Conservation (phyloP, 2,113 vertebrate species). For the Epinephelus moara region DNA sequence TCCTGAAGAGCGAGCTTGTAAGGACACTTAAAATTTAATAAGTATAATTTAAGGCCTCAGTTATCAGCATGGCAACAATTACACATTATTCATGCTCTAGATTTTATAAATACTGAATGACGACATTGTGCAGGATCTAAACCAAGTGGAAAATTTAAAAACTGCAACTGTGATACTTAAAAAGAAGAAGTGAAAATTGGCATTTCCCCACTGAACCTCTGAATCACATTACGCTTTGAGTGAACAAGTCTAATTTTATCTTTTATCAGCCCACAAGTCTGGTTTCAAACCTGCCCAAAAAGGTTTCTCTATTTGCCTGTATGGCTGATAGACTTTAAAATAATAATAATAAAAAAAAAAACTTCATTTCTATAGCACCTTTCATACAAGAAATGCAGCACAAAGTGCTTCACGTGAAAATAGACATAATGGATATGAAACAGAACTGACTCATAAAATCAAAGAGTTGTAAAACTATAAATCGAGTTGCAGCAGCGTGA, state of each 20-base stretch:
- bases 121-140: not conserved
- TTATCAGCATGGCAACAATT: not conserved
- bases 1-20: not conserved
- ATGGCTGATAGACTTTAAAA: no score
- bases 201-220: not conserved
- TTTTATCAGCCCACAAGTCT: not conserved
- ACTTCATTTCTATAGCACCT: no score
- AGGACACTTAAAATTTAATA: not conserved
- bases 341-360: no score
- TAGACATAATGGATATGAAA: no score
- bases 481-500: no score
- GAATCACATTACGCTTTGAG: not conserved
- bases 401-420: no score
- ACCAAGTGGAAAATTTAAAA: not conserved
- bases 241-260: not conserved
- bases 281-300: not conserved
- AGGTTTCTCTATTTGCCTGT: not conserved
- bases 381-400: no score
- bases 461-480: no score
- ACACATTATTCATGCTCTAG: no score
- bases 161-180: not conserved
- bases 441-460: no score
- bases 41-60: not conserved
- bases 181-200: slow-evolving; percentile 33
- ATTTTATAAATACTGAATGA: not conserved